phyloP scores from a whole-genome alignment of 1,140 invertebrate species.

The Polypedilum vanderplanki region DNA sequence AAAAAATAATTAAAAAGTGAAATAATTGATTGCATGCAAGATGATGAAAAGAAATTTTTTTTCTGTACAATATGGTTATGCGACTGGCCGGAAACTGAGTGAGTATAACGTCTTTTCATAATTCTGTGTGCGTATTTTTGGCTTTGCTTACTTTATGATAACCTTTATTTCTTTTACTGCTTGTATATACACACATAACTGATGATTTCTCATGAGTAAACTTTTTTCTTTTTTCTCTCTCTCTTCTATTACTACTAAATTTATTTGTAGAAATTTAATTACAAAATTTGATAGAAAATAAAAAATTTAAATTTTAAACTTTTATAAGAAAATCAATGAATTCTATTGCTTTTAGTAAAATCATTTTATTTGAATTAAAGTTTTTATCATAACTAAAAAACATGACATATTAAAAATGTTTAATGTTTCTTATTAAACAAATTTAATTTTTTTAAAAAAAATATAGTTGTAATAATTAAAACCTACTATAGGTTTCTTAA shows the following conservation, averaged over 20 bases:
- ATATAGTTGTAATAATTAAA: too few species aligned
- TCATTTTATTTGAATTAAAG: too few species aligned
- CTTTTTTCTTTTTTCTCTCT: not conserved
- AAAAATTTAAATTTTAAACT: not conserved
- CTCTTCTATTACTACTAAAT: too few species aligned
- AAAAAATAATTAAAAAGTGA: slow-evolving; percentile 9
- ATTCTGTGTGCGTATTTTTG: not conserved
- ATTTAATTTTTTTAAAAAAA: too few species aligned
- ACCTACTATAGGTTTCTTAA: too few species aligned
- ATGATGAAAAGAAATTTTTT: not conserved
- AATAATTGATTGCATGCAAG: slow-evolving; percentile 15
- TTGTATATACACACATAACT: not conserved
- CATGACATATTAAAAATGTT: too few species aligned
- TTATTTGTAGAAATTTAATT: too few species aligned
- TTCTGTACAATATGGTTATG: not conserved
- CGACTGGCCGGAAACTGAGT: not conserved
- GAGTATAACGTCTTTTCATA: slow-evolving; percentile 19
- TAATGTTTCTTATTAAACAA: too few species aligned
- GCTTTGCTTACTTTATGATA: slow-evolving; percentile 4
- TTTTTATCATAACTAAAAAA: too few species aligned
- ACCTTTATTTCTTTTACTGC: not conserved
- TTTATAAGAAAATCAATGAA: too few species aligned
- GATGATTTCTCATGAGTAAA: not conserved
- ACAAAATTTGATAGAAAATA: not conserved
- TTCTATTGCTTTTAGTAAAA: too few species aligned